Percentiles rank a stretch among this genome's conserved stretches.
phyloP scores from a whole-genome alignment of 2,797 vertebrate genomes.

The Hypotaenidia philippensis region DNA sequence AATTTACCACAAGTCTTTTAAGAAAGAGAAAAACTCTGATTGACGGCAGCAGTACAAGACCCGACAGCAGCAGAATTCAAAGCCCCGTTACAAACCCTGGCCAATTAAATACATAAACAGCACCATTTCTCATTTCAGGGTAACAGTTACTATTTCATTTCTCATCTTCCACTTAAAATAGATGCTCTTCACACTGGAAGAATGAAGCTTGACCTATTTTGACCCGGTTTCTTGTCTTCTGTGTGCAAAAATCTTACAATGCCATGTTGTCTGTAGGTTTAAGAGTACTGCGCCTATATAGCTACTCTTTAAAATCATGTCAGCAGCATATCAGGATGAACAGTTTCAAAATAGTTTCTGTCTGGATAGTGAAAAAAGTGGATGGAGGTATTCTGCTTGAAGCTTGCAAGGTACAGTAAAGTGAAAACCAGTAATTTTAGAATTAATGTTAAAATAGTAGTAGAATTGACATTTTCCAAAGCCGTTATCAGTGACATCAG shows the following conservation, averaged over 20 bases:
- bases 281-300: background rate
- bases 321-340: background rate
- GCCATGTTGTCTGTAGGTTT: background rate
- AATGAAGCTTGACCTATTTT: background rate
- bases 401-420: background rate
- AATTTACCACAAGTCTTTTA: conserved; percentile 28
- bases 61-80: conserved; percentile 28
- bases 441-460: background rate
- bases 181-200: background rate
- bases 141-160: conserved; percentile 34
- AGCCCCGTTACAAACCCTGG: background rate
- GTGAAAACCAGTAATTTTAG: background rate
- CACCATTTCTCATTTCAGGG: conserved; percentile 2
- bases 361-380: background rate
- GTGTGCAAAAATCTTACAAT: background rate
- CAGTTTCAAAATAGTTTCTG: background rate
- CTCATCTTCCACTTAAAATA: conserved; percentile 41
- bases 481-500: accelerated
- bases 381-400: background rate
- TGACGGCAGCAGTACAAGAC: conserved; percentile 34
- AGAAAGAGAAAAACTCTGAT: background rate
- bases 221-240: background rate
- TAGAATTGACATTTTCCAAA: background rate
- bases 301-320: background rate
- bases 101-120: conserved; percentile 52